Evolutionary conservation across 2,888 invertebrate species (phyloP).

Genomic region (Scrobipalpa atriplicella): DNA sequence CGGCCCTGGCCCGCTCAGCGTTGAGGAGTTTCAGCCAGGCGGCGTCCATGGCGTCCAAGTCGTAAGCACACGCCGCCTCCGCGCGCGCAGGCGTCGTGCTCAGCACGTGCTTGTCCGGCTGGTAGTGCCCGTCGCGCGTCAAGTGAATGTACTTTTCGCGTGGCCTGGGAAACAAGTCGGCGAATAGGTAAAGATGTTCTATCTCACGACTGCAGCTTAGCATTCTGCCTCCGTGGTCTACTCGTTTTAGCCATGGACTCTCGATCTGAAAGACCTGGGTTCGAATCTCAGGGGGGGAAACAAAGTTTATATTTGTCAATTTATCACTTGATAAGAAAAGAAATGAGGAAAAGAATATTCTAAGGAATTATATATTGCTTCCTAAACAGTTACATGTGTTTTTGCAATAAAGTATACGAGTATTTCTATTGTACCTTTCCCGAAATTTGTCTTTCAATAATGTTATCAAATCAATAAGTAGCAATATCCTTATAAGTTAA

Average conservation of each 20-base stretch:
- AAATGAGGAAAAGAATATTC: no score
- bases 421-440: not conserved
- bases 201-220: no score
- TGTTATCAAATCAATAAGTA: not conserved
- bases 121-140: constrained; percentile 93
- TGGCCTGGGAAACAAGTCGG: constrained; percentile 82
- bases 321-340: no score
- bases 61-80: constrained; percentile 97
- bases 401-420: no score
- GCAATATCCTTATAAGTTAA: no score
- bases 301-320: no score
- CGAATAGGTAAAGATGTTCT: not conserved
- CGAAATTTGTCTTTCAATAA: not conserved
- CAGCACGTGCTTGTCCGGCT: constrained; percentile 91
- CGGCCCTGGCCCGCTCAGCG: constrained; percentile 91
- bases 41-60: constrained; percentile 96
- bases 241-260: no score
- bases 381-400: no score
- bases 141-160: constrained; percentile 96
- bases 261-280: no score
- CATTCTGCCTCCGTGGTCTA: no score
- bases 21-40: constrained; percentile 95
- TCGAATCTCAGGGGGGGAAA: no score
- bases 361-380: no score
- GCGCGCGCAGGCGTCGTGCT: constrained; percentile 93